These are phyloP conservation scores for Megalops cyprinoides DNA, from an alignment of 2,797 vertebrate species.

Conservation along the genomic window DNA sequence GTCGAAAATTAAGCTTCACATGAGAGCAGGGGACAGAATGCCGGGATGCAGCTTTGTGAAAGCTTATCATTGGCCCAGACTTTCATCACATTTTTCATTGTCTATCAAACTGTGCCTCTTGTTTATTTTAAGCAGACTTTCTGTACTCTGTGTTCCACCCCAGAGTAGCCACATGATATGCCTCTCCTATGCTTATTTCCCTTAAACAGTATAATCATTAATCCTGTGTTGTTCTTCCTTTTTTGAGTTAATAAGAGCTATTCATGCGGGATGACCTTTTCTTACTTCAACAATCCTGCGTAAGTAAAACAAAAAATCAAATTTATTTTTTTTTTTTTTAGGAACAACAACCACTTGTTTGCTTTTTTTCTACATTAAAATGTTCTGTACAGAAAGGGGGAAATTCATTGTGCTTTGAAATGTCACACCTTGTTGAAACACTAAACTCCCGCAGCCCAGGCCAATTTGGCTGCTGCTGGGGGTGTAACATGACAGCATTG, in stretches of 20 bases:
- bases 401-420: conserved; percentile 34
- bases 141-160: not conserved
- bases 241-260: not conserved
- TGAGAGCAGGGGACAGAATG: no score
- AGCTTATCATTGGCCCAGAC: no score
- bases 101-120: not conserved
- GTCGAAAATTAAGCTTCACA: no score
- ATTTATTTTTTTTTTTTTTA: conserved; percentile 2
- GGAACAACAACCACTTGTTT: conserved; percentile 22
- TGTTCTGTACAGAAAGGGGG: conserved; percentile 34
- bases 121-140: not conserved
- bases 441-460: conserved; percentile 4
- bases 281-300: not conserved
- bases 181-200: not conserved
- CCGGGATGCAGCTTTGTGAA: no score
- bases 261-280: not conserved
- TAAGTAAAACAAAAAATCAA: not conserved
- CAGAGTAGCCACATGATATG: not conserved
- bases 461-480: conserved; percentile 10
- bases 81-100: not conserved
- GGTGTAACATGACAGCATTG: conserved; percentile 37
- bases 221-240: not conserved
- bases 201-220: not conserved
- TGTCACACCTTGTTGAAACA: conserved; percentile 39
- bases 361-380: conserved; percentile 31